These are phyloP conservation scores for Tapirus terrestris DNA, from an alignment of 2,113 vertebrate species.

Conservation along the genomic window DNA sequence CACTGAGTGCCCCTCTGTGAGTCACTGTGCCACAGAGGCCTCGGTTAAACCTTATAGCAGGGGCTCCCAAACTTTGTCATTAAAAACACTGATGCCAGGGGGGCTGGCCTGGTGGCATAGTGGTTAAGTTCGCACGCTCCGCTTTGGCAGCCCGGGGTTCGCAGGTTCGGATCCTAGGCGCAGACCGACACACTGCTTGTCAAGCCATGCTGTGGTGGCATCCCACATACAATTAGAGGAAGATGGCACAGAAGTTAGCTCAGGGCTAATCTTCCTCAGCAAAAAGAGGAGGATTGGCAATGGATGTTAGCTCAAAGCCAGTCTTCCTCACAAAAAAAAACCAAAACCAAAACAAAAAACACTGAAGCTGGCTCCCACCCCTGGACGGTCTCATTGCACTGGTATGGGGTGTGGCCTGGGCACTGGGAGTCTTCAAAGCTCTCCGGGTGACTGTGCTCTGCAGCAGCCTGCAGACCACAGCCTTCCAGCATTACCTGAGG, in stretches of 20 bases:
- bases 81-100: not conserved
- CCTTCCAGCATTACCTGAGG: not conserved
- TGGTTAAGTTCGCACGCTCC: no score
- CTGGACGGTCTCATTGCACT: not conserved
- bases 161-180: no score
- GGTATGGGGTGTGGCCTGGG: not conserved
- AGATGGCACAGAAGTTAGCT: no score
- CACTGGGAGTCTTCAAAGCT: not conserved
- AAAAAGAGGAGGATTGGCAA: no score
- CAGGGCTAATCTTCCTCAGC: no score
- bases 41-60: not conserved
- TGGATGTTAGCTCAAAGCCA: no score
- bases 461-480: not conserved
- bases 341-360: not conserved
- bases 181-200: no score
- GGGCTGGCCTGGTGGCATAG: no score
- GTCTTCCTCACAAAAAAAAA: no score
- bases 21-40: not conserved
- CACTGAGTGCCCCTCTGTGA: not conserved
- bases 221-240: no score
- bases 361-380: not conserved
- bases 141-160: no score
- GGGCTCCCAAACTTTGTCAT: not conserved
- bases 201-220: no score
- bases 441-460: not conserved